A percentile compares a stretch with the other conserved stretches of the same genome.
Conservation (phyloP, 2,113 vertebrate species). For the Neoarius graeffei region DNA sequence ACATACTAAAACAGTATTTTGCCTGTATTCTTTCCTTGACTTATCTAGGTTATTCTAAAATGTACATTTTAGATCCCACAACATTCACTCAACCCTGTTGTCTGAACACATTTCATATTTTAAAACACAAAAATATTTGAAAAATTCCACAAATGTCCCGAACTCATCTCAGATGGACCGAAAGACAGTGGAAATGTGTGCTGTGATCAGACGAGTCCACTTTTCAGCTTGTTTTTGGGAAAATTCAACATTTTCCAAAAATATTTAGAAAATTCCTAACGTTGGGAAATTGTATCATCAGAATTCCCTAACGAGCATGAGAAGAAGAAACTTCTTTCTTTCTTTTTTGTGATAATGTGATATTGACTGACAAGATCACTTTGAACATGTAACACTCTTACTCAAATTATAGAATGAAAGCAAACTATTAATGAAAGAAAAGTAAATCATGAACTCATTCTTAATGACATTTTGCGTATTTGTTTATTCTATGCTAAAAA, state of each 20-base stretch:
- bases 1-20: neutral
- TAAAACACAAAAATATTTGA: neutral
- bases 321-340: neutral
- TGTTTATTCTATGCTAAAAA: neutral
- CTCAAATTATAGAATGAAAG: neutral
- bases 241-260: neutral
- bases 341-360: neutral
- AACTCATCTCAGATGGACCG: too few relatives aligned
- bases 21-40: neutral
- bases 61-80: neutral
- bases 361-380: neutral
- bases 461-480: neutral
- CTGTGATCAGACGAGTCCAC: too few relatives aligned
- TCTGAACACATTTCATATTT: neutral
- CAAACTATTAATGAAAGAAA: neutral
- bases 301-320: neutral
- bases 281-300: too few relatives aligned
- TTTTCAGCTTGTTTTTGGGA: too few relatives aligned
- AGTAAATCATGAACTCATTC: neutral
- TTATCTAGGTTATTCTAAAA: neutral
- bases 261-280: neutral
- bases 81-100: neutral
- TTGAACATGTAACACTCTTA: neutral
- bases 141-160: too few relatives aligned
- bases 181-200: too few relatives aligned